These are phyloP conservation scores for Hormaphis cornu DNA, from an alignment of 1,140 invertebrate genomes.

Conservation along the genomic window DNA sequence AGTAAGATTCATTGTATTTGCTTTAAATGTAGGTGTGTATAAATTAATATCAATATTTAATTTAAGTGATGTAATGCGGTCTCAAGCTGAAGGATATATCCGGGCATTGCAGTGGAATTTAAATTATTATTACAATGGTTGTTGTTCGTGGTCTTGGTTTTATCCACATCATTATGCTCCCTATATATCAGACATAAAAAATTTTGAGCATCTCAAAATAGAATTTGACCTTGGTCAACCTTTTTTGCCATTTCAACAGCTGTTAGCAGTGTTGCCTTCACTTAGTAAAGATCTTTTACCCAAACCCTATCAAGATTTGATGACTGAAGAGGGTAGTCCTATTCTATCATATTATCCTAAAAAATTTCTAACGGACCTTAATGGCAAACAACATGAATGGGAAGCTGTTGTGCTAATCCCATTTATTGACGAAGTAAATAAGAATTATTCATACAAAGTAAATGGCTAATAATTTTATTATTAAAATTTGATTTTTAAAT, in stretches of 20 bases:
- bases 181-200: conserved; percentile 84
- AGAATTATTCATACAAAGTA: conserved; percentile 35
- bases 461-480: too few species aligned
- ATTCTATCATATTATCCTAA: conserved; percentile 83
- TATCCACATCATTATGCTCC: conserved; percentile 95
- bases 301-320: conserved; percentile 66
- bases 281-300: conserved; percentile 67
- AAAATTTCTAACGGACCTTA: conserved; percentile 79
- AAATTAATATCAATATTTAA: conserved; percentile 24
- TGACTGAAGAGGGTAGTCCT: conserved; percentile 70
- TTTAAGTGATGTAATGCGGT: conserved; percentile 60
- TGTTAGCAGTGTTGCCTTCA: conserved; percentile 85
- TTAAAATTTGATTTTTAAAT: conserved; percentile 23
- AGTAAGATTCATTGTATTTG: conserved; percentile 21
- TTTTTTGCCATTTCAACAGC: conserved; percentile 90
- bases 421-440: conserved; percentile 80
- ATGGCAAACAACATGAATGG: conserved; percentile 94
- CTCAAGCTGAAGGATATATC: conserved; percentile 82
- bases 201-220: conserved; percentile 62
- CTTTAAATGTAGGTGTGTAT: not conserved
- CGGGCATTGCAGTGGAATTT: conserved; percentile 93
- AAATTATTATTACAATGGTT: conserved; percentile 92
- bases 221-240: conserved; percentile 76
- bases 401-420: conserved; percentile 95
- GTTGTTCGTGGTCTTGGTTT: conserved; percentile 94